Evolutionary conservation across 2,113 vertebrate genomes (phyloP), one percentile per base, ranked within the genome.

Genomic region (Pteropus alecto): DNA sequence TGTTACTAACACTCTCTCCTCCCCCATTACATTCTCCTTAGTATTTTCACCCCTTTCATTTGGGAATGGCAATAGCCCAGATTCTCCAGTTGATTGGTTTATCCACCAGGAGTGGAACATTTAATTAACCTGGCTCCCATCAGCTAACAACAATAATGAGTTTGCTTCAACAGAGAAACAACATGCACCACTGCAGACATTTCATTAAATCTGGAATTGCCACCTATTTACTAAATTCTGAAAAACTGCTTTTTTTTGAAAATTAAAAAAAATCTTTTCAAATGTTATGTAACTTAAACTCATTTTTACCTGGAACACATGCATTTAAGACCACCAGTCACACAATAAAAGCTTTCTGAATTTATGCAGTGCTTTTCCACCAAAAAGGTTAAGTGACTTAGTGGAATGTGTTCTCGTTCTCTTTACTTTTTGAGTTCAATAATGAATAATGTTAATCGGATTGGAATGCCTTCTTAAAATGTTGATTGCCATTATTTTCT

Each of bases 121-220:
- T 96, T 96, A 95, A 97, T 95, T 96, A 95, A 95, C 61, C 61
- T 65, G 51, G 63, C 77, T 95, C 78, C 85, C 82, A 93, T 85
- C 70, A 87, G 28, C 74, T 88, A 77, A 51, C n/a, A 84, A 79
- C 79, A 95, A 77, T 87, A 96, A 96, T 41, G 79, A 92, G 79
- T 84, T 71, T 76, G 46, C 61, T 85, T 95, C 61, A 86, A 48
- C 63, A 1, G 68, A 78, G 67, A 95, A 95, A 63, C 11, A 58
- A 14, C 67, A 54, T 15, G 22, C 1, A 21, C 33, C 43, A 56
- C 46, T 51, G 46, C 7, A 92, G 51, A 88, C 7, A 85, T 19
- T 67, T 95, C 43, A 86, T 91, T 95, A 93, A 82, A 73, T 58
- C 61, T 73, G 58, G 61, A 77, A 95, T 76, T 94, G 48, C 38